phyloP scores from a whole-genome alignment of 2,797 vertebrate genomes.

The Gambelia wislizenii region DNA sequence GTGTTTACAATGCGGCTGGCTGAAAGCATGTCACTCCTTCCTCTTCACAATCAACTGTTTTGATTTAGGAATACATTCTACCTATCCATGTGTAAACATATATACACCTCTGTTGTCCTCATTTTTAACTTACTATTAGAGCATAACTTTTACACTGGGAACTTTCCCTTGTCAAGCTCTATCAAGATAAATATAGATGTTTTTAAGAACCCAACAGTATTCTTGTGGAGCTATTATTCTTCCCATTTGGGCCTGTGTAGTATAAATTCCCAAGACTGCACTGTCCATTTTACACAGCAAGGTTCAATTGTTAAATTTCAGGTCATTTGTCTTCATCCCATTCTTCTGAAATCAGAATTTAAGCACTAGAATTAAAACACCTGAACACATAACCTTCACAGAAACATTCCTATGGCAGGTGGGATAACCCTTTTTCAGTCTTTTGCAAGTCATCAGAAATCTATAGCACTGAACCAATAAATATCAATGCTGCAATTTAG shows the following conservation, averaged over 20 bases:
- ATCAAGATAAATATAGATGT: background rate
- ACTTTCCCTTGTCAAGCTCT: background rate
- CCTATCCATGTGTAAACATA: background rate
- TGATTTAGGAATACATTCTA: background rate
- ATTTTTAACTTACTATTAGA: too few species aligned
- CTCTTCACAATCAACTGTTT: background rate
- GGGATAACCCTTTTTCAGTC: slow-evolving; percentile 36
- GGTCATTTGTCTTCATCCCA: slow-evolving; percentile 34
- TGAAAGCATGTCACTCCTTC: background rate
- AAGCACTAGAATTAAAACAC: slow-evolving; percentile 46
- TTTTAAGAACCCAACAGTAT: background rate
- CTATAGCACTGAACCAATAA: slow-evolving; percentile 55
- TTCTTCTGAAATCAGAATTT: slow-evolving; percentile 24
- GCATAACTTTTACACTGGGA: background rate
- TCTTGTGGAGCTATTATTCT: background rate
- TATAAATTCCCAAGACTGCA: background rate
- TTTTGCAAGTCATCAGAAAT: slow-evolving; percentile 49
- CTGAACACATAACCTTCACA: slow-evolving; percentile 14
- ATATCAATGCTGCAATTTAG: slow-evolving; percentile 49
- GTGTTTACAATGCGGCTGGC: background rate
- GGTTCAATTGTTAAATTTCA: slow-evolving; percentile 45
- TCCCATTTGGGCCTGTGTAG: background rate
- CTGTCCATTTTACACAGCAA: background rate
- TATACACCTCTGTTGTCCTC: background rate
- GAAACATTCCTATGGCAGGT: slow-evolving; percentile 43